A percentile compares a stretch with the other conserved stretches of the same genome.
phyloP scores from a whole-genome alignment of 2,888 invertebrate species.

The Ypsolopha scabrella region DNA sequence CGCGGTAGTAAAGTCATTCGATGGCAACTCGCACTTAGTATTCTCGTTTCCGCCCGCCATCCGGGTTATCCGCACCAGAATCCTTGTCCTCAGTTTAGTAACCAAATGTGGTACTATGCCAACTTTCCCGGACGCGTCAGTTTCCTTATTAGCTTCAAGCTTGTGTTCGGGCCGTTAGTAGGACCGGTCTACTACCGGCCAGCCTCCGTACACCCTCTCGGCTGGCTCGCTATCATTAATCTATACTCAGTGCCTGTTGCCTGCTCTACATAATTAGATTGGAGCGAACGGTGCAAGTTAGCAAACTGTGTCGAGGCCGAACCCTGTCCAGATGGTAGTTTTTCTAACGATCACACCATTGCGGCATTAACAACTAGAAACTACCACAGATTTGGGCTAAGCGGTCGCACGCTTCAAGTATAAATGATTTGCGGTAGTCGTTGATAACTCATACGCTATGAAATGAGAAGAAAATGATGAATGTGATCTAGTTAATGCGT shows the following conservation, averaged over 20 bases:
- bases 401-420: slow-evolving; percentile 22
- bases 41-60: too few relatives aligned
- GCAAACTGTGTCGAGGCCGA: slow-evolving; percentile 51
- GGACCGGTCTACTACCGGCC: neutral
- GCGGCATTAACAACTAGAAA: slow-evolving; percentile 9
- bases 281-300: slow-evolving; percentile 35
- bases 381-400: slow-evolving; percentile 25
- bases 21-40: too few relatives aligned
- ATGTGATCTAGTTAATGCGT: neutral
- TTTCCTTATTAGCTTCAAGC: too few relatives aligned
- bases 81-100: too few relatives aligned
- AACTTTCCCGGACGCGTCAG: too few relatives aligned
- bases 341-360: slow-evolving; percentile 11
- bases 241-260: slow-evolving; percentile 1
- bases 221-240: neutral
- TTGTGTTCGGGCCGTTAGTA: neutral
- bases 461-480: neutral
- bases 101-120: too few relatives aligned
- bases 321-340: slow-evolving; percentile 19
- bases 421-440: slow-evolving; percentile 13
- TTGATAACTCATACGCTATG: neutral
- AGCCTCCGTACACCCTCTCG: neutral
- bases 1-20: too few relatives aligned
- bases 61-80: too few relatives aligned
- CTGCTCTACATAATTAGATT: slow-evolving; percentile 36